Conservation (phyloP, 2,113 vertebrate species). For the Clarias gariepinus region DNA sequence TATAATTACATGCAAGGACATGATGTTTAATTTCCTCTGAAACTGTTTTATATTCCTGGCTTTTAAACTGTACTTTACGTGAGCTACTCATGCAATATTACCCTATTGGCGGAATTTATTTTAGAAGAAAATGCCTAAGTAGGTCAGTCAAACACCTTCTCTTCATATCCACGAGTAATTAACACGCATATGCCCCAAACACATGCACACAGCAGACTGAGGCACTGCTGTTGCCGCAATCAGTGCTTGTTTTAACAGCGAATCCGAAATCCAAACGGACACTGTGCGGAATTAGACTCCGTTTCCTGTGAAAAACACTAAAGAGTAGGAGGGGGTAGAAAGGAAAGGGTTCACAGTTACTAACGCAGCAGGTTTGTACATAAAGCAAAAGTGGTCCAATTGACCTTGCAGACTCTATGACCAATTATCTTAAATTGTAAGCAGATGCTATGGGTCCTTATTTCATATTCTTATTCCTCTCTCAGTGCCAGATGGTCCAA, state of each 20-base stretch:
- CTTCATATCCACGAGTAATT: conserved; percentile 22
- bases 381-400: conserved; percentile 90
- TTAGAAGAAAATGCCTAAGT: background rate
- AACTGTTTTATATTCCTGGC: background rate
- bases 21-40: conserved; percentile 34
- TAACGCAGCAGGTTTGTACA: conserved; percentile 83
- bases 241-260: conserved; percentile 79
- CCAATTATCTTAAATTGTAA: conserved; percentile 95
- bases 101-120: background rate
- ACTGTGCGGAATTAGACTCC: conserved; percentile 80
- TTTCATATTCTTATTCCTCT: conserved; percentile 83
- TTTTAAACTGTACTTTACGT: background rate
- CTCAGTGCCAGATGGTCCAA: conserved; percentile 56
- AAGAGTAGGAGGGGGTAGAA: conserved; percentile 42
- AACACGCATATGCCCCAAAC: conserved; percentile 28
- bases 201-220: conserved; percentile 32
- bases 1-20: background rate
- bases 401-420: conserved; percentile 90
- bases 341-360: conserved; percentile 72
- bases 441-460: conserved; percentile 85
- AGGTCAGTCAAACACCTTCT: conserved; percentile 36
- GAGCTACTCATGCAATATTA: background rate
- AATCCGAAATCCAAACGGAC: conserved; percentile 82
- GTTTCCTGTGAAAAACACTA: conserved; percentile 81
- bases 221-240: conserved; percentile 53